A percentile compares a stretch with the other conserved stretches of the same genome.
Evolutionary conservation across 1,140 invertebrate genomes (phyloP).

Genomic region (Frieseomelitta varia): DNA sequence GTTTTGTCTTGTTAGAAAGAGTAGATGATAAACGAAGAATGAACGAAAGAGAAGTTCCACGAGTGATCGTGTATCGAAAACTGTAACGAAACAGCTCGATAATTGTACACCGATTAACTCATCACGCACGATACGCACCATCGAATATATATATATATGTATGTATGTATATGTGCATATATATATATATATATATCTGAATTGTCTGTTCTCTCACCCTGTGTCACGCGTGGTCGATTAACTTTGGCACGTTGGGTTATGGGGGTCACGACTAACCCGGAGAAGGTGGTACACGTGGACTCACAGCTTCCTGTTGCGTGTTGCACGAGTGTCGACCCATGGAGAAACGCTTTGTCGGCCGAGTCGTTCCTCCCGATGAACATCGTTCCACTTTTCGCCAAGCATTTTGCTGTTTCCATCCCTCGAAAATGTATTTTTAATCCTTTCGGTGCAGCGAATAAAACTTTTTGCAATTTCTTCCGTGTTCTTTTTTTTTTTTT

Average conservation of each 20-base stretch:
- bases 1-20: slow-evolving; percentile 2
- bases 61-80: slow-evolving; percentile 51
- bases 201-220: slow-evolving; percentile 1
- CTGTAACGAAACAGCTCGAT: background rate
- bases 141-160: background rate
- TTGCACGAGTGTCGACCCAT: slow-evolving; percentile 10
- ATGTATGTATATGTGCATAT: background rate
- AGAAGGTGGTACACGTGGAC: background rate
- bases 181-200: background rate
- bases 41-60: slow-evolving; percentile 36
- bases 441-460: background rate
- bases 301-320: slow-evolving; percentile 24
- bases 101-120: slow-evolving; percentile 22
- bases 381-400: slow-evolving; percentile 1
- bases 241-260: background rate
- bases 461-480: background rate
- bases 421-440: background rate
- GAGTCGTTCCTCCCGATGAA: background rate
- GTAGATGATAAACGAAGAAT: background rate
- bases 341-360: slow-evolving; percentile 17
- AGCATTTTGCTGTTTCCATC: background rate
- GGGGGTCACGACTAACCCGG: slow-evolving; percentile 13
- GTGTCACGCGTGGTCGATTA: background rate
- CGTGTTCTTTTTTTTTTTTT: no score
- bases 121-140: slow-evolving; percentile 16